phyloP scores from a whole-genome alignment of 1,140 invertebrate genomes.

The Luehdorfia chinensis region DNA sequence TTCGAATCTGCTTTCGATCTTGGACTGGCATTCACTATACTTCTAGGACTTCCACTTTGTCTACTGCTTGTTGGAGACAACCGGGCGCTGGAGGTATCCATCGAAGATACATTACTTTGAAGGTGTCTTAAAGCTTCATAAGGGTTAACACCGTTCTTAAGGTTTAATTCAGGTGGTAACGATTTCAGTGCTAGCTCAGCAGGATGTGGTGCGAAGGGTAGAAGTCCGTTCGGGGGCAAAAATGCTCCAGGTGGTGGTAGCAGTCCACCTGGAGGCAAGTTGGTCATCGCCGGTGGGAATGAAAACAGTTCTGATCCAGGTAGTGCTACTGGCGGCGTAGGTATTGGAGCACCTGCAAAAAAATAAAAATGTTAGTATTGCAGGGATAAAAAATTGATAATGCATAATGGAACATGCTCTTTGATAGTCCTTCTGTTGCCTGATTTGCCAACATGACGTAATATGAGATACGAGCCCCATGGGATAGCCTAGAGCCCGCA shows the following conservation, averaged over 20 bases:
- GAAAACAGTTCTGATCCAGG: constrained; percentile 73
- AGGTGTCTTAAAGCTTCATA: constrained; percentile 69
- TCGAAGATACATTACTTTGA: constrained; percentile 67
- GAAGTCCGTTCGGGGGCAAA: constrained; percentile 62
- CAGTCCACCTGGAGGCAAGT: constrained; percentile 70
- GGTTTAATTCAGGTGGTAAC: constrained; percentile 54
- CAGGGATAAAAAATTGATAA: constrained; percentile 24
- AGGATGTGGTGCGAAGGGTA: constrained; percentile 69
- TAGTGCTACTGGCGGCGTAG: constrained; percentile 68
- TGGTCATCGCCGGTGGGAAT: constrained; percentile 69
- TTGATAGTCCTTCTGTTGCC: constrained; percentile 38
- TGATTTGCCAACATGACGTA: constrained; percentile 66
- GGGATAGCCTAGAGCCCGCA: constrained; percentile 55
- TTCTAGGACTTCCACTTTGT: constrained; percentile 72
- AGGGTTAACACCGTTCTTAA: constrained; percentile 60
- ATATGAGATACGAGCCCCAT: constrained; percentile 67
- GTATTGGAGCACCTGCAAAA: constrained; percentile 67
- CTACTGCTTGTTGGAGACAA: constrained; percentile 78
- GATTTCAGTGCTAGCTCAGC: constrained; percentile 65
- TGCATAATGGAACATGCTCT: constrained; percentile 24
- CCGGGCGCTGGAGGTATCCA: constrained; percentile 68
- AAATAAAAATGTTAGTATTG: constrained; percentile 46
- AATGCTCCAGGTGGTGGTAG: constrained; percentile 74
- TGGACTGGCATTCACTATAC: constrained; percentile 68
- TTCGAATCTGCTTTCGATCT: constrained; percentile 75